Evolutionary conservation across 2,797 vertebrate genomes (phyloP), one percentile per base, ranked within the genome.

Genomic region (Rachycentron canadum): DNA sequence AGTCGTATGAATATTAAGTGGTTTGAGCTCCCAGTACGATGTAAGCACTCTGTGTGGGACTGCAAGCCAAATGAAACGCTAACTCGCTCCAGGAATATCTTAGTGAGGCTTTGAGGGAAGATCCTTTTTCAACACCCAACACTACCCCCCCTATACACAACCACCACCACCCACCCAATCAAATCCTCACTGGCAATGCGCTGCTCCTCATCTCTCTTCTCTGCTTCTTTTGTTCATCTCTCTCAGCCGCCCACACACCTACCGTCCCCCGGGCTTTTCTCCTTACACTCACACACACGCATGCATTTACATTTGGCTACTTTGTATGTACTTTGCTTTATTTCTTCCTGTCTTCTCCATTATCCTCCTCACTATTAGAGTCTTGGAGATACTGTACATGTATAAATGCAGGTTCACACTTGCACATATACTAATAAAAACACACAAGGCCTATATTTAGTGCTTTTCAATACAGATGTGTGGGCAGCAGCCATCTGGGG

Each of bases 401-500:
- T 55, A 3, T 25, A 16, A 74, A 69, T 28, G 38, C 56, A 50
- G 68, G 66, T 62, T 78, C 59, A 61, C 38, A 36, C 78, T 63
- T 43, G 57, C 13, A 25, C 19, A 43, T 32, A 47, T 57, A n/a
- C 34, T 36, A 64, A 56, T n/a, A 69, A 77, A 65, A 72, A 75
- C 73, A 75, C 55, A 76, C 55, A 74, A 57, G 87, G 76, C 84
- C 94, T 96, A 92, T 90, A 90, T 87, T 74, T 90, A 92, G 87
- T 82, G 78, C 79, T 87, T 80, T 87, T 97, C 94, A 96, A 97
- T 97, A 94, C 95, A 93, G 93, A 95, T 97, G 97, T 91, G 98
- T 99, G 97, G 98, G 98, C 88, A 97, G 97, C 91, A 94, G 95
- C 97, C 97, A 98, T 97, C 97, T 98, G 97, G 93, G 93, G 83